Conservation (phyloP, 2,888 invertebrate genomes). For the Tetranychus truncatus region DNA sequence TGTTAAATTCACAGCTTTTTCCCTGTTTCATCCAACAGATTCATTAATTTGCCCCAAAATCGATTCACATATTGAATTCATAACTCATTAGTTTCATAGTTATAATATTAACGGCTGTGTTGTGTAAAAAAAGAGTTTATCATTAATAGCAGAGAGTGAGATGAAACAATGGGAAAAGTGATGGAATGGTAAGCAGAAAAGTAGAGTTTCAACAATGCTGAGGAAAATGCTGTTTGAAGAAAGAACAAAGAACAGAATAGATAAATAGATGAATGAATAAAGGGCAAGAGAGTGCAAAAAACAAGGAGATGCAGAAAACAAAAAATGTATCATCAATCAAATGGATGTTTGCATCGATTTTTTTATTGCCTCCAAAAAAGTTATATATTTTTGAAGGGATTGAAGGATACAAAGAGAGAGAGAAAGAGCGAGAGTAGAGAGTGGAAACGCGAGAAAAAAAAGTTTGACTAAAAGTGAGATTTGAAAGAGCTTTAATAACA, state of each 20-base stretch:
- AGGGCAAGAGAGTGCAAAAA: neutral
- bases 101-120: too few relatives aligned
- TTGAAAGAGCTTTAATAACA: neutral
- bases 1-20: too few relatives aligned
- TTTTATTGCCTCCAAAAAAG: neutral
- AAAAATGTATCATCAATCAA: neutral
- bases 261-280: neutral
- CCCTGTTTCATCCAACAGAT: too few relatives aligned
- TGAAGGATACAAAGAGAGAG: too few relatives aligned
- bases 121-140: too few relatives aligned
- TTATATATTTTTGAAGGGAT: too few relatives aligned
- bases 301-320: neutral
- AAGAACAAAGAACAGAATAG: neutral
- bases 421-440: too few relatives aligned
- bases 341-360: constrained; percentile 1
- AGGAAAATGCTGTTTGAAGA: neutral
- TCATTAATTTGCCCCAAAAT: too few relatives aligned
- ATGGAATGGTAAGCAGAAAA: neutral
- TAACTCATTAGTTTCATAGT: too few relatives aligned
- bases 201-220: neutral
- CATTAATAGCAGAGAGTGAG: too few relatives aligned
- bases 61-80: too few relatives aligned
- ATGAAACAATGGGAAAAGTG: neutral
- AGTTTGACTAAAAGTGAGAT: neutral
- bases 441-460: too few relatives aligned